A percentile compares a stretch with the other conserved stretches of the same genome.
phyloP scores from a whole-genome alignment of 2,113 vertebrate genomes.

The Alosa alosa region DNA sequence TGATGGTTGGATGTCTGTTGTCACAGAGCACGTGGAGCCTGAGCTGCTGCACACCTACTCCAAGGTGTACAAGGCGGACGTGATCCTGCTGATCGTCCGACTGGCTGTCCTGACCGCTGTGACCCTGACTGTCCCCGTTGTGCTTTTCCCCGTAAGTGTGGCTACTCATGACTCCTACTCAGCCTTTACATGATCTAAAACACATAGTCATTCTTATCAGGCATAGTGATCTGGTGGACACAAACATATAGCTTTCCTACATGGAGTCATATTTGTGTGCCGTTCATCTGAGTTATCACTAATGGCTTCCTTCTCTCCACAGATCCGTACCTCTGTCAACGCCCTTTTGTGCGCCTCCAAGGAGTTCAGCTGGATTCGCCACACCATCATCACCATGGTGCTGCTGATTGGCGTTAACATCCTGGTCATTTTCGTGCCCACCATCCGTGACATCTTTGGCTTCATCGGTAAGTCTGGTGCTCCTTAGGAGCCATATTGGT shows the following conservation, averaged over 20 bases:
- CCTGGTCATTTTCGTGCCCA: constrained; percentile 92
- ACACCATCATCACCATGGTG: constrained; percentile 78
- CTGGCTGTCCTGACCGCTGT: constrained; percentile 92
- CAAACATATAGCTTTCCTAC: not conserved
- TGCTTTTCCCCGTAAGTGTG: constrained; percentile 93
- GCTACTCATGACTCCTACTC: not conserved
- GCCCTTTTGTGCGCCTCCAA: constrained; percentile 81
- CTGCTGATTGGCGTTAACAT: constrained; percentile 80
- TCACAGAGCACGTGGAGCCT: constrained; percentile 78
- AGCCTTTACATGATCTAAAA: not conserved
- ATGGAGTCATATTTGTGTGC: not conserved
- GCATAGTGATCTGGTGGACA: not conserved
- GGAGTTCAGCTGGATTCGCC: constrained; percentile 89
- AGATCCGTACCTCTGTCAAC: constrained; percentile 93
- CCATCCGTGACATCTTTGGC: constrained; percentile 93
- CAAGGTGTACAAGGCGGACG: constrained; percentile 71
- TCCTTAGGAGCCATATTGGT: not conserved
- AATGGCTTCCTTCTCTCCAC: not conserved
- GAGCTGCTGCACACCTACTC: constrained; percentile 96
- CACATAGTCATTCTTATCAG: not conserved
- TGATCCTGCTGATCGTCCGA: constrained; percentile 88
- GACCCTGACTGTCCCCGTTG: constrained; percentile 92
- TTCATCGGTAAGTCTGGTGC: constrained; percentile 83
- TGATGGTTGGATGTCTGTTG: constrained; percentile 2
- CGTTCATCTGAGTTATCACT: not conserved